phyloP scores from a whole-genome alignment of 2,888 invertebrate genomes.

The Polydrusus pterygomalis region DNA sequence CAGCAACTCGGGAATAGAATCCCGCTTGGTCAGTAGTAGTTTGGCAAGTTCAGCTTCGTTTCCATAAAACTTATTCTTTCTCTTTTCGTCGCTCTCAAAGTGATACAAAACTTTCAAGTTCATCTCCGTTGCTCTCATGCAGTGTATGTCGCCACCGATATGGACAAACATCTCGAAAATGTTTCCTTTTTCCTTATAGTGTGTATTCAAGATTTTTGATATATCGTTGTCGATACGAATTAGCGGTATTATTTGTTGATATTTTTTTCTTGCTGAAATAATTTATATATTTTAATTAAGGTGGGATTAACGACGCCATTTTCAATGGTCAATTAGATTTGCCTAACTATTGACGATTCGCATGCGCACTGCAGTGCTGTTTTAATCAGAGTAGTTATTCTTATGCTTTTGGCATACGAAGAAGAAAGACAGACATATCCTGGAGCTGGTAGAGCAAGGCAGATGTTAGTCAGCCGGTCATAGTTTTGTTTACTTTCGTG shows the following conservation, averaged over 20 bases:
- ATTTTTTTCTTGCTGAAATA: constrained; percentile 78
- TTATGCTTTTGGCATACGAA: too few species aligned
- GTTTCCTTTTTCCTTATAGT: constrained; percentile 72
- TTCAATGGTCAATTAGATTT: too few species aligned
- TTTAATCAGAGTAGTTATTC: too few species aligned
- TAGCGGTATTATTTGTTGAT: constrained; percentile 77
- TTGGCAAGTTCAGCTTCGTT: constrained; percentile 76
- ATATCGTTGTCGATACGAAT: constrained; percentile 81
- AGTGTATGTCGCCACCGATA: constrained; percentile 78
- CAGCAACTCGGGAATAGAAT: constrained; percentile 59
- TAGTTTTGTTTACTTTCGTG: too few species aligned
- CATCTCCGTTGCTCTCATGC: constrained; percentile 88
- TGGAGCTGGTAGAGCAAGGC: too few species aligned
- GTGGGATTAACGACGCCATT: too few species aligned
- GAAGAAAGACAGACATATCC: too few species aligned
- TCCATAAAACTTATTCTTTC: constrained; percentile 74
- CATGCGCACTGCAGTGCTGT: too few species aligned
- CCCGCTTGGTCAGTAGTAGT: constrained; percentile 71
- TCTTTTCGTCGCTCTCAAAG: constrained; percentile 63
- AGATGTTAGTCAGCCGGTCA: too few species aligned
- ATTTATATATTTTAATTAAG: neutral
- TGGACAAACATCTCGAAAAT: constrained; percentile 83
- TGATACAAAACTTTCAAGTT: constrained; percentile 77
- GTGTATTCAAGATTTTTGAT: constrained; percentile 71
- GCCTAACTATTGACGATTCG: too few species aligned